Base-by-base conservation (phyloP, 2,113 vertebrate species). In the Sciurus niger region DNA sequence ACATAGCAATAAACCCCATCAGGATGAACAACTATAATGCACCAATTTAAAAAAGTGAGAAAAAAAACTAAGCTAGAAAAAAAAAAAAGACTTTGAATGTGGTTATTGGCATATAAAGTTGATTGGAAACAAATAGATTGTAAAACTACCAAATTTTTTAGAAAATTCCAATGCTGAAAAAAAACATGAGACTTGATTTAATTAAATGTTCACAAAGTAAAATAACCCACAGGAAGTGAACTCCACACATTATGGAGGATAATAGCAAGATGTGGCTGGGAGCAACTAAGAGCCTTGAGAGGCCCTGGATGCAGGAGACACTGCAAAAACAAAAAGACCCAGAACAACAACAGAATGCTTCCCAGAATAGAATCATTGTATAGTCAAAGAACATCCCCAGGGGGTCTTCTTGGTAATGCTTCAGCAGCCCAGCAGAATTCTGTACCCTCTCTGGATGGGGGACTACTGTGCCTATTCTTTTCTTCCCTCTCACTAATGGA, bases 181-280 rank as follows among this genome's bases (percentile, higher is more conserved):
- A 95, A 92, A 80, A 4, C 14, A 28, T 73, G 24, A 97, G n/a
- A 24, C 7, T 89, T 68, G 30, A 46, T 63, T 89, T 51, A 92
- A 51, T 2, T 84, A 40, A 76, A 28, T 80, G 12, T 84, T 92
- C 70, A 48, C 43, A 55, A 65, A 74, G 73, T 94, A 63, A 85
- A 94, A 37, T 43, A 92, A 46, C 32, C 16, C 73, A 12, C 34
- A 74, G 63, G 55, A 89, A 80, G 78, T 79, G 28, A 46, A 24
- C 32, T 32, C 30, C 12, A 58, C 24, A 70, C 77, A 4, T 3
- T 68, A 5, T 18, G 4, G 7, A 68, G 65, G 58, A 20, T 74
- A 78, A 89, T 0, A 79, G 77, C 14, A 95, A 67, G 48, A 37
- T 11, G 1, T 67, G 34, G 30, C 37, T 14, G 11, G 83, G 28